Base-by-base conservation (phyloP, 92 coral and sea anemone species). In the Paramuricea clavata region DNA sequence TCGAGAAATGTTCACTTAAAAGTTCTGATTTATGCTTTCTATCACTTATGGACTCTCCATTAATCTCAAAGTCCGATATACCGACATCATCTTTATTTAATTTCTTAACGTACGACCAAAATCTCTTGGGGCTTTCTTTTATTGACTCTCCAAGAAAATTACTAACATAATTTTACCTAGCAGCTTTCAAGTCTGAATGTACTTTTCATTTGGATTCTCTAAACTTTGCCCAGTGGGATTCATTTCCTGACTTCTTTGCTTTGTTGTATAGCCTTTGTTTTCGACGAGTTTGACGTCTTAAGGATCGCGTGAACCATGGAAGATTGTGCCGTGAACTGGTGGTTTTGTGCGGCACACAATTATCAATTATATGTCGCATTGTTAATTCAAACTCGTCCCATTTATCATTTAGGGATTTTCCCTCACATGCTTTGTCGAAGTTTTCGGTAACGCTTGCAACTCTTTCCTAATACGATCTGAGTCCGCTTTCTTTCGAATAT, bases 1-100 rank as follows among this genome's bases (percentile, higher is more conserved):
- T 52, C 6, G 83, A 76, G 28, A 89, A 89, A 12, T 83, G 70
- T 35, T 75, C 39, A 32, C 59, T 83, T 25, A 89, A 69, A 28
- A 83, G 19, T 30, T 83, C 91, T 11, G 87, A 49, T 47, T 82
- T 68, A 4, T 69, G 21, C 5, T 43, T 68, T 1, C 43, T 43
- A 36, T 82, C 87, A 26, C 78, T 73, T 28, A 88, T 82, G 36
- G 59, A 36, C 42, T 70, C 19, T 2, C 76, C 78, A 27, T 72
- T 44, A 12, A 82, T 47, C 59, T 82, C 75, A 43, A 88, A 82
- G 30, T 74, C 91, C 33, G 67, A 13, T 41, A 82, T 26, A 16
- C 77, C 78, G 1, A 72, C 19, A 1, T 69, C 44, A 17, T 69
- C 62, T 83, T 83, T 70, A 11, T 49, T 17, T 49, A 47, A 26